Conservation (phyloP, 2,113 vertebrate species). For the Tetrao urogallus region DNA sequence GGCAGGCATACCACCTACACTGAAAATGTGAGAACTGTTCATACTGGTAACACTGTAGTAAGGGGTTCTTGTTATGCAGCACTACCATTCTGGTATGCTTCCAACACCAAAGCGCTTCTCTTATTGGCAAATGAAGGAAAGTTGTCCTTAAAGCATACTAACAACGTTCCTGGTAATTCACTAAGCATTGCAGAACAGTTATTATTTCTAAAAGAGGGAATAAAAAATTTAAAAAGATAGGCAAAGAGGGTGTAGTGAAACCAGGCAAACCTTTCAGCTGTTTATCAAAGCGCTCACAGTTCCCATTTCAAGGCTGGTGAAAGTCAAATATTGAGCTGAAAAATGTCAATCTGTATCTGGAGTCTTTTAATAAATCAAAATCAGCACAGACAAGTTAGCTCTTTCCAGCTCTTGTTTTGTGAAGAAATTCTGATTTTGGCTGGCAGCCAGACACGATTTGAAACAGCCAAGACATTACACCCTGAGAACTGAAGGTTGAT, state of each 20-base stretch:
- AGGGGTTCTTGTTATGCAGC: constrained; percentile 49
- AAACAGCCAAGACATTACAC: constrained; percentile 67
- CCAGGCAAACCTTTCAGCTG: constrained; percentile 40
- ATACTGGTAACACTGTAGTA: constrained; percentile 44
- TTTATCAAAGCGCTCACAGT: constrained; percentile 40
- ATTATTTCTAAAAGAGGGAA: neutral
- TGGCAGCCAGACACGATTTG: constrained; percentile 53
- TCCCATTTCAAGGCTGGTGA: constrained; percentile 48
- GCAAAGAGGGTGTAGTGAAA: constrained; percentile 3
- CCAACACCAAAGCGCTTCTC: constrained; percentile 25
- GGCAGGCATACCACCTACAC: constrained; percentile 46
- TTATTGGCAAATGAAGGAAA: constrained; percentile 14
- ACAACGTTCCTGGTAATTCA: neutral
- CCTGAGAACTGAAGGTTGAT: constrained; percentile 64
- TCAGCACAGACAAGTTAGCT: constrained; percentile 62
- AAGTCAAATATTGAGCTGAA: constrained; percentile 72
- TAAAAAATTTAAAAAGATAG: neutral
- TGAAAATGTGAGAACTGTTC: constrained; percentile 50
- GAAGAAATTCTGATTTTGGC: constrained; percentile 68
- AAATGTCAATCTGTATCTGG: constrained; percentile 53
- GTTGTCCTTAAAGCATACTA: constrained; percentile 44
- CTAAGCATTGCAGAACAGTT: constrained; percentile 13
- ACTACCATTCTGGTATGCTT: constrained; percentile 43
- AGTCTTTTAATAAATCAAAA: constrained; percentile 50
- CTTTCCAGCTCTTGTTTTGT: constrained; percentile 63